phyloP scores from a whole-genome alignment of 92 coral and sea anemone genomes.

The Parazoanthus darwini region DNA sequence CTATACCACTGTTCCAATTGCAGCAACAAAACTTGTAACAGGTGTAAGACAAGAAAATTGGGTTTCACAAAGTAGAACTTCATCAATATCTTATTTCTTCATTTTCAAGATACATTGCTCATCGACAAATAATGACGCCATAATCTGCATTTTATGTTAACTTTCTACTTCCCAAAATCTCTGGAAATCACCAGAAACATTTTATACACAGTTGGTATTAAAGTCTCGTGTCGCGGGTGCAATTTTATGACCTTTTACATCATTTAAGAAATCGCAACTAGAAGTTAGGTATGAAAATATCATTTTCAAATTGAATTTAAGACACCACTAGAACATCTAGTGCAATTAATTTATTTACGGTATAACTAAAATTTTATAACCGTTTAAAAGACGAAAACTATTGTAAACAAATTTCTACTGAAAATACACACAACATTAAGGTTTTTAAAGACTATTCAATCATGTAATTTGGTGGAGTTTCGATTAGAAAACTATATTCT shows the following conservation, averaged over 20 bases:
- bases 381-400: neutral
- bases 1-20: too few species aligned
- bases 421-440: neutral
- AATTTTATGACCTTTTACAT: neutral
- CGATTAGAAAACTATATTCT: neutral
- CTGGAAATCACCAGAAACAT: neutral
- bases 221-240: neutral
- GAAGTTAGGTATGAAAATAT: neutral
- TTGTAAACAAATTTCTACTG: neutral
- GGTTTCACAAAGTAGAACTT: neutral
- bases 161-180: neutral
- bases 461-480: neutral
- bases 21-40: neutral
- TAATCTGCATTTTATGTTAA: neutral
- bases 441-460: neutral
- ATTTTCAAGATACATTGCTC: too few species aligned
- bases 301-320: neutral
- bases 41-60: neutral
- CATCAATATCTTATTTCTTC: neutral
- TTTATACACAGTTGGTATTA: too few species aligned
- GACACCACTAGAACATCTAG: neutral
- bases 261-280: neutral
- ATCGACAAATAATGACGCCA: too few species aligned
- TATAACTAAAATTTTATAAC: neutral
- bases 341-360: neutral